Conservation (phyloP, 2,888 invertebrate genomes). For the Pterostichus madidus region DNA sequence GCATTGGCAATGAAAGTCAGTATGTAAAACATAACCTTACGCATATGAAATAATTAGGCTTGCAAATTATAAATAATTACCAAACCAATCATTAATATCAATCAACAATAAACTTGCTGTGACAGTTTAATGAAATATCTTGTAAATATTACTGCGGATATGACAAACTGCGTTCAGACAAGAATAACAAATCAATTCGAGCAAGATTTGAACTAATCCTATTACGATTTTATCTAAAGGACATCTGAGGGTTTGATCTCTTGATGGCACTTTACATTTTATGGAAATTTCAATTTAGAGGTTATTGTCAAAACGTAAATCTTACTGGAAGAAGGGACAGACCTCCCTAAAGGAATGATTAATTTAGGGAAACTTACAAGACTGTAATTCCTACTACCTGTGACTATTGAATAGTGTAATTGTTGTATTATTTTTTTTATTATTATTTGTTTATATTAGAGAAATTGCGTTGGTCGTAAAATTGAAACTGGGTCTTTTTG, state of each 20-base stretch:
- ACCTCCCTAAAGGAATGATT: no score
- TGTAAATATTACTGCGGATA: conserved; percentile 17
- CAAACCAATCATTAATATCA: conserved; percentile 59
- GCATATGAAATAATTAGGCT: conserved; percentile 48
- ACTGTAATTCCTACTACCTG: no score
- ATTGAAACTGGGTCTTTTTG: no score
- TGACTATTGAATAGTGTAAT: no score
- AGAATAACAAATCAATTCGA: background rate
- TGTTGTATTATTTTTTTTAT: no score
- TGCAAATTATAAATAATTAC: conserved; percentile 60
- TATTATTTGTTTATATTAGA: no score
- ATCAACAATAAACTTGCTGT: conserved; percentile 44
- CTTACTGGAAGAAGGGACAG: background rate
- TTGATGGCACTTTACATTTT: background rate
- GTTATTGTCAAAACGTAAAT: background rate
- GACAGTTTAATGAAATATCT: conserved; percentile 53
- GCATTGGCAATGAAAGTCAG: conserved; percentile 35
- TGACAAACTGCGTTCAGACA: conserved; percentile 5
- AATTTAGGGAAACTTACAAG: no score
- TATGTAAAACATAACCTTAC: conserved; percentile 57
- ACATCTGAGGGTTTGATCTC: no score
- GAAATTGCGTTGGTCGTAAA: no score
- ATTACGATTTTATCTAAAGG: background rate
- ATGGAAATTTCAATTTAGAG: conserved; percentile 39
- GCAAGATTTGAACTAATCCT: background rate